Conservation (phyloP, 2,888 invertebrate species). For the Laspeyria flexula region DNA sequence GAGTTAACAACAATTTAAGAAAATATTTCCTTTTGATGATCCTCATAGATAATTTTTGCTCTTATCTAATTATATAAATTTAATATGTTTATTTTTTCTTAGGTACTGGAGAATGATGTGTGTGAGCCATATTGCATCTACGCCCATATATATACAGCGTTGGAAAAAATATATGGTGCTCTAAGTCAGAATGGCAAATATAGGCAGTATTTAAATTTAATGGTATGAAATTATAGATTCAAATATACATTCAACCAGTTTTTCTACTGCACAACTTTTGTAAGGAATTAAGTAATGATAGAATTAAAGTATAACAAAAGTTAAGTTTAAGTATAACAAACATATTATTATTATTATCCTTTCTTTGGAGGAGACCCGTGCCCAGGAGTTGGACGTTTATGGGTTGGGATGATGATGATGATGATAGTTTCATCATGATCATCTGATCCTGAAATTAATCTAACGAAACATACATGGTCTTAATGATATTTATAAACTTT, state of each 20-base stretch:
- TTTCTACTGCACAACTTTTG: not conserved
- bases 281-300: too few relatives aligned
- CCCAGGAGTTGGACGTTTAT: too few relatives aligned
- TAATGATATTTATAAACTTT: not conserved
- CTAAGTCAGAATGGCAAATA: conserved; percentile 77
- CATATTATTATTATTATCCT: too few relatives aligned
- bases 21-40: too few relatives aligned
- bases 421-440: too few relatives aligned
- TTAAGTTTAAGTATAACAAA: too few relatives aligned
- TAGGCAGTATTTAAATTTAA: conserved; percentile 68
- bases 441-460: too few relatives aligned
- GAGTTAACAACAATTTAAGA: too few relatives aligned
- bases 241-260: not conserved
- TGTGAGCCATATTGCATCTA: conserved; percentile 80
- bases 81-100: conserved; percentile 26
- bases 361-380: too few relatives aligned
- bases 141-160: conserved; percentile 78
- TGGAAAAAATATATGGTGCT: conserved; percentile 76
- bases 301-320: too few relatives aligned
- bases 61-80: not conserved
- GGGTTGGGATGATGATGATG: too few relatives aligned
- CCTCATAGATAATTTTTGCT: not conserved
- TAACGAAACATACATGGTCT: too few relatives aligned
- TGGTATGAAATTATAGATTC: conserved; percentile 56
- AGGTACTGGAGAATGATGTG: conserved; percentile 80